Percentiles rank a stretch among this genome's conserved stretches.
phyloP scores from a whole-genome alignment of 2,797 vertebrate species.

The Schizopygopsis pylzovi region DNA sequence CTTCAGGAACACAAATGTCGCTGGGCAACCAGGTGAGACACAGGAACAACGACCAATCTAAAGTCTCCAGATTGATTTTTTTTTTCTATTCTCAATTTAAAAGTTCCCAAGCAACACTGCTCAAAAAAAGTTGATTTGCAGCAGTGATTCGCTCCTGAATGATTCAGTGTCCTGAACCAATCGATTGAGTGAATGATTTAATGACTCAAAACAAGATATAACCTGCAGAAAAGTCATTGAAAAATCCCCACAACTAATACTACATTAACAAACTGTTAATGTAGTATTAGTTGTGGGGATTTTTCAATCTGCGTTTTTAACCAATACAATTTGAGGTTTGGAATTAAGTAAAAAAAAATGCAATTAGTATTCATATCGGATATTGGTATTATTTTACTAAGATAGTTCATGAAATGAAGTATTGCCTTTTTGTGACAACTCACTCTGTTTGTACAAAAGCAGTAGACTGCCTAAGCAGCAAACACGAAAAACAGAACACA shows the following conservation, averaged over 20 bases:
- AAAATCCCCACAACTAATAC: not conserved
- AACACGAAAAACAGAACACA: not conserved
- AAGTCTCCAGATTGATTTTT: not conserved
- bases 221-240: not conserved
- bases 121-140: not conserved
- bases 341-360: not conserved
- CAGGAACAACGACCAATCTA: no score
- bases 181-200: not conserved
- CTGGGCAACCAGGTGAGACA: no score
- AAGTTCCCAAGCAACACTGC: no score
- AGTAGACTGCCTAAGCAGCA: slow-evolving; percentile 18
- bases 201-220: not conserved
- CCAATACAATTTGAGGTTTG: not conserved
- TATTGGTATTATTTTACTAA: not conserved
- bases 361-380: not conserved
- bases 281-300: no score
- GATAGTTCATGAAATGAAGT: slow-evolving; percentile 23
- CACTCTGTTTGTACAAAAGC: slow-evolving; percentile 26
- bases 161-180: not conserved
- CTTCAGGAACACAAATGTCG: no score
- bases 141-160: not conserved
- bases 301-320: not conserved
- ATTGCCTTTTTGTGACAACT: not conserved
- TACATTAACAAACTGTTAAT: not conserved
- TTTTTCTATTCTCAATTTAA: no score